Evolutionary conservation across 2,113 vertebrate species (phyloP).

Genomic region (Nibea coibor): DNA sequence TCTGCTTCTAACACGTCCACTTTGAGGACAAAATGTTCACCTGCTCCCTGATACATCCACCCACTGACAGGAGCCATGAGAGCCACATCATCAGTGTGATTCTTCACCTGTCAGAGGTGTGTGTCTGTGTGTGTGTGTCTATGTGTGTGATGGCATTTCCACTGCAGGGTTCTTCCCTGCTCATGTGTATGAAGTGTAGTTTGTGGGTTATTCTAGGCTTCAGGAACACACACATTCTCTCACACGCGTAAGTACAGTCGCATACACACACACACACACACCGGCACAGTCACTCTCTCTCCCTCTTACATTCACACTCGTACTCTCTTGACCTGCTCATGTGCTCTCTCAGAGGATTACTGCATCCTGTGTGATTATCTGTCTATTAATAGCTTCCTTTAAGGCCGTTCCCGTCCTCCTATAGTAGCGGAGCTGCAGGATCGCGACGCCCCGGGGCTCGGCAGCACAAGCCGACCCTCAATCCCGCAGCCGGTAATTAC

Average conservation of each 20-base stretch:
- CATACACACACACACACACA: too few relatives aligned
- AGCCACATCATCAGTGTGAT: too few relatives aligned
- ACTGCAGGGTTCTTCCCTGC: slow-evolving; percentile 17
- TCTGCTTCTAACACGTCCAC: too few relatives aligned
- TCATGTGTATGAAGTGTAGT: slow-evolving; percentile 16
- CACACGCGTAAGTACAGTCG: slow-evolving; percentile 26
- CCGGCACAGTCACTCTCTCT: slow-evolving; percentile 1
- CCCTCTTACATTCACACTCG: slow-evolving; percentile 10
- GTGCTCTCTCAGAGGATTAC: slow-evolving; percentile 64
- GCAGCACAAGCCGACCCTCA: not conserved
- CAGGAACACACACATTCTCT: not conserved
- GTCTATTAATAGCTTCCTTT: slow-evolving; percentile 79
- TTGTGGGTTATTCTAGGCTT: slow-evolving; percentile 41
- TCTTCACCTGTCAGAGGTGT: too few relatives aligned
- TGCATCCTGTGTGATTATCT: slow-evolving; percentile 71
- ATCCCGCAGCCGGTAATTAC: slow-evolving; percentile 42
- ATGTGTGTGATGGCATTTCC: not conserved
- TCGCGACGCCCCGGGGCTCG: not conserved
- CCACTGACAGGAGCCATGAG: too few relatives aligned
- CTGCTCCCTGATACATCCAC: too few relatives aligned
- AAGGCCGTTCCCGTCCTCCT: slow-evolving; percentile 63
- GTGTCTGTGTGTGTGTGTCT: not conserved
- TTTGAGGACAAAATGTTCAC: too few relatives aligned
- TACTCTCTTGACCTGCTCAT: slow-evolving; percentile 24
- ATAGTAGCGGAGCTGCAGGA: slow-evolving; percentile 36